Evolutionary conservation across 2,797 vertebrate genomes (phyloP), one percentile per base, ranked within the genome.

Genomic region (Anguilla pacifica): DNA sequence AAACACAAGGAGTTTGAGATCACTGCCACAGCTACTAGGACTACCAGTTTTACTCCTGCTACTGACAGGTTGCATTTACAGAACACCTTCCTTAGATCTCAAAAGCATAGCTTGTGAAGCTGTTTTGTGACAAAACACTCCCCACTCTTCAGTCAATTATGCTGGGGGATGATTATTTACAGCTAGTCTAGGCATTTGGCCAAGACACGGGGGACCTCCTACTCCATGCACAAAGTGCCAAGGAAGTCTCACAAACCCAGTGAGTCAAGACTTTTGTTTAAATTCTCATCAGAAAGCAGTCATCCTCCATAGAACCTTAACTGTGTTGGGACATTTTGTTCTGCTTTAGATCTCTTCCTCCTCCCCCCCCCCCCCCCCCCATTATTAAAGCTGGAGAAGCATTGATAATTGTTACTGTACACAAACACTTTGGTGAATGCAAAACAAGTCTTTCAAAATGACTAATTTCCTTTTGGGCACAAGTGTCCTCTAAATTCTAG

Each of bases 401-500:
- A 82, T 39, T 82, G 10, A 22, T 43, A 64, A n/a, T 61, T 82
- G 51, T 10, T 4, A 2, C n/a, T 25, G 19, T 57, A 77, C 19
- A 70, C 61, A 51, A 10, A 55, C 55, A 72, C 49, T 28, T 67
- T 57, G 28, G 87, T 82, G 67, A 83, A 31, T 15, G 51, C 64
- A 22, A 25, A 64, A 64, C 22, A 64, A 64, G 39, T 43, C 39
- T 43, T 43, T 43, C 39, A 46, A 67, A 25, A 82, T 22, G 43
- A 61, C 49, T 61, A 11, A 49, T 61, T 61, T 6, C 35, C 84
- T 67, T 64, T 67, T 61, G 55, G 70, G 64, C 2, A 67, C 55
- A 43, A 81, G 51, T 87, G 86, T 22, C 72, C 22, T 19, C 86
- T 70, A n/a, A 46, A 64, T 53, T 39, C 39, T 83, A 61, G 35